Evolutionary conservation across 2,113 vertebrate species (phyloP).

Genomic region (Scomber scombrus): DNA sequence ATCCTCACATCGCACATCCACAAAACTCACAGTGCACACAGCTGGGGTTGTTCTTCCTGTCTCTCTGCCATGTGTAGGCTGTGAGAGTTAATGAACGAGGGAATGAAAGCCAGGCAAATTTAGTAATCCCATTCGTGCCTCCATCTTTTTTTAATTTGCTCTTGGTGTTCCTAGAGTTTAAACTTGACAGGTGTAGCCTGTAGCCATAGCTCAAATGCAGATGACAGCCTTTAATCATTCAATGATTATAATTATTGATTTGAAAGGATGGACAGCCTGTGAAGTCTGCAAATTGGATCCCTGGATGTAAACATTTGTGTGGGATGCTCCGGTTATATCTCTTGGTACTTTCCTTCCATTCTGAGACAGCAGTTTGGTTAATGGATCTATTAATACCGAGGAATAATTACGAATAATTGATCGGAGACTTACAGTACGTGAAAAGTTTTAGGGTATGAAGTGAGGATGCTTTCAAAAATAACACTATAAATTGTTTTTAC

Average conservation of each 20-base stretch:
- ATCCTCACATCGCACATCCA: not conserved
- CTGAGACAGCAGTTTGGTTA: not conserved
- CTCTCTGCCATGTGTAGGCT: not conserved
- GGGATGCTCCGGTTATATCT: constrained; percentile 22
- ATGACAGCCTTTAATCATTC: constrained; percentile 36
- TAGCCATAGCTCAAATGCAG: not conserved
- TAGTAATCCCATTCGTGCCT: not conserved
- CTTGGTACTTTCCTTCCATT: constrained; percentile 24
- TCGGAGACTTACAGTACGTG: no score
- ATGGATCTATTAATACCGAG: no score
- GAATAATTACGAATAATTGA: no score
- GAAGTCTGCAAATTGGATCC: constrained; percentile 56
- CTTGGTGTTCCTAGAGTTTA: not conserved
- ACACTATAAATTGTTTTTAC: no score
- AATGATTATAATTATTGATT: constrained; percentile 44
- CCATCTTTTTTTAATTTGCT: not conserved
- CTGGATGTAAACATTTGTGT: constrained; percentile 37
- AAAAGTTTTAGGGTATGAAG: no score
- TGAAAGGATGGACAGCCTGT: constrained; percentile 28
- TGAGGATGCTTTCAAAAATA: no score
- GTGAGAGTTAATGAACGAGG: constrained; percentile 6
- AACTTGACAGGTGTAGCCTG: not conserved
- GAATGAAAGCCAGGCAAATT: constrained; percentile 1
- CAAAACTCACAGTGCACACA: not conserved
- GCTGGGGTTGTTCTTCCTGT: not conserved